Conservation (phyloP, 2,888 invertebrate species). For the Bellardia pandia region DNA sequence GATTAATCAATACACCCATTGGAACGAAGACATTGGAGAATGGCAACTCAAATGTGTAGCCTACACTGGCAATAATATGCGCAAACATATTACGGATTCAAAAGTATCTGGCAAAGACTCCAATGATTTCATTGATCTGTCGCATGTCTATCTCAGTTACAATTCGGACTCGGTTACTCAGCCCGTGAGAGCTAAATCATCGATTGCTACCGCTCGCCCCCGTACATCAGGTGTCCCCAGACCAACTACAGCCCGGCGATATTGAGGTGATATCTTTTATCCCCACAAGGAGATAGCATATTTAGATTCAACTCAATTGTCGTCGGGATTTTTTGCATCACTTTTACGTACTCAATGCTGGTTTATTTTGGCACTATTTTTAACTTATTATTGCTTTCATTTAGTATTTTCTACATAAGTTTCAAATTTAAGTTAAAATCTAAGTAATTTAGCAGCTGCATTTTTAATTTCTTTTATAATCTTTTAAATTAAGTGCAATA, state of each 20-base stretch:
- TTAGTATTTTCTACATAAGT: conserved; percentile 74
- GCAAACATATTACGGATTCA: conserved; percentile 86
- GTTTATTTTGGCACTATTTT: conserved; percentile 76
- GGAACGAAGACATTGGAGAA: conserved; percentile 99
- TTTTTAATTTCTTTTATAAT: background rate
- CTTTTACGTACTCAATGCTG: conserved; percentile 76
- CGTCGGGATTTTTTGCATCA: conserved; percentile 52
- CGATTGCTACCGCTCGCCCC: conserved; percentile 83
- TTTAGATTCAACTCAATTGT: conserved; percentile 48
- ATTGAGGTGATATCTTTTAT: conserved; percentile 76
- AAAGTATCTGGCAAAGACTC: conserved; percentile 84
- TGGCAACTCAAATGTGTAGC: conserved; percentile 99
- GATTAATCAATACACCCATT: conserved; percentile 95
- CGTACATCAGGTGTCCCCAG: conserved; percentile 85
- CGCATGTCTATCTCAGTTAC: conserved; percentile 88
- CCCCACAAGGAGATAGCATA: conserved; percentile 24
- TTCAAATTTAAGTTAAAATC: background rate
- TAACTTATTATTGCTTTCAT: conserved; percentile 76
- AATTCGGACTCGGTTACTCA: conserved; percentile 86
- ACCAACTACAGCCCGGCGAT: conserved; percentile 85
- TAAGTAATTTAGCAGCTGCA: background rate
- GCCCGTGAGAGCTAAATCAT: conserved; percentile 85
- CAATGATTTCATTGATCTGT: conserved; percentile 86
- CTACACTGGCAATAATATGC: conserved; percentile 99
- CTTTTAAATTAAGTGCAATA: conserved; percentile 24